Conservation (phyloP, 2,888 invertebrate genomes). For the Anodontia alba region DNA sequence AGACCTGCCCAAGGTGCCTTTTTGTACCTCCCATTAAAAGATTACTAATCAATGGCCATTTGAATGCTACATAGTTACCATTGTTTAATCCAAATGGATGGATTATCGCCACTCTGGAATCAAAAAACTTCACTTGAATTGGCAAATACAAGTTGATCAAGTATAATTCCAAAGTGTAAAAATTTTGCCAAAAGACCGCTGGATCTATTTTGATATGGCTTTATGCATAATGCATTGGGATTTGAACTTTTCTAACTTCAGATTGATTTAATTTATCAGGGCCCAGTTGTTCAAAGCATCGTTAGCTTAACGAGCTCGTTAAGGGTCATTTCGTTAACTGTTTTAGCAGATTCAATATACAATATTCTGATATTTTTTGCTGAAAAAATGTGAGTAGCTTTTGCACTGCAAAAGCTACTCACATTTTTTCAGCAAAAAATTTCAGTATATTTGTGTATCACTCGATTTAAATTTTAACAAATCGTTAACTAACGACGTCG, state of each 20-base stretch:
- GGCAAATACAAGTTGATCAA: slow-evolving; percentile 11
- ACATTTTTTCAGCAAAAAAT: no score
- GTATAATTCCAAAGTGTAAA: slow-evolving; percentile 6
- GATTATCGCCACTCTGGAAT: slow-evolving; percentile 30
- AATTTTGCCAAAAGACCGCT: not conserved
- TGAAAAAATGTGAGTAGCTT: no score
- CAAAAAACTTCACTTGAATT: not conserved
- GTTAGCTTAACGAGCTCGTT: no score
- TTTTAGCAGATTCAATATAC: no score
- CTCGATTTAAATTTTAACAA: no score
- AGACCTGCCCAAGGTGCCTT: not conserved
- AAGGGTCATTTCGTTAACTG: no score
- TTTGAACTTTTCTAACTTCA: not conserved
- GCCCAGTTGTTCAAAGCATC: no score
- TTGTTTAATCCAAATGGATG: slow-evolving; percentile 35
- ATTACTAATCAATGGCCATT: slow-evolving; percentile 29
- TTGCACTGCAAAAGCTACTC: no score
- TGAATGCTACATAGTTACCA: slow-evolving; percentile 44
- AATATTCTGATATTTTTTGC: no score
- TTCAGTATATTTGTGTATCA: no score
- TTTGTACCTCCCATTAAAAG: not conserved
- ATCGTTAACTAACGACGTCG: no score
- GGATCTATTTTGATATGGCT: not conserved
- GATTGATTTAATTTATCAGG: no score
- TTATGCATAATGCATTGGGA: not conserved